Conservation (phyloP, 2,888 invertebrate species). For the Scelioninae gen. 1 region DNA sequence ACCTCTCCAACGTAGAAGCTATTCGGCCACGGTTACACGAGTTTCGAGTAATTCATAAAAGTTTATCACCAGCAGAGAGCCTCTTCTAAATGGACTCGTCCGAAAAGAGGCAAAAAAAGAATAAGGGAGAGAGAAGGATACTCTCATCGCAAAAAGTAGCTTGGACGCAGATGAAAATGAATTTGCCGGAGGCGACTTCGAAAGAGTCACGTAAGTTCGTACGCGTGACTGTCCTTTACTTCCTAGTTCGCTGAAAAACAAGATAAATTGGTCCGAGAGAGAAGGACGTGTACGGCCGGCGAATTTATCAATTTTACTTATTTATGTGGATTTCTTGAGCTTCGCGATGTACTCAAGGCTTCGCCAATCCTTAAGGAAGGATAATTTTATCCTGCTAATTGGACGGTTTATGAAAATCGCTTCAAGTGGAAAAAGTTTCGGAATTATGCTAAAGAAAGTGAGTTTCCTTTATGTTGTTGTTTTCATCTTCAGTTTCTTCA, state of each 20-base stretch:
- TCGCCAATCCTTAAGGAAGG: neutral
- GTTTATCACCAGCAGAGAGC: slow-evolving; percentile 75
- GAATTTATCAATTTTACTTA: slow-evolving; percentile 65
- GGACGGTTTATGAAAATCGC: slow-evolving; percentile 3
- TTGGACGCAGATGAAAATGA: slow-evolving; percentile 73
- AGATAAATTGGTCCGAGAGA: slow-evolving; percentile 52
- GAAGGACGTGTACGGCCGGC: slow-evolving; percentile 25
- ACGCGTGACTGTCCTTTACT: slow-evolving; percentile 65
- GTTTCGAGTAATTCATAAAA: slow-evolving; percentile 77
- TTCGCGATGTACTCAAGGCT: neutral
- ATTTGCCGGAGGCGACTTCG: slow-evolving; percentile 72
- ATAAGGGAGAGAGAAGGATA: slow-evolving; percentile 1
- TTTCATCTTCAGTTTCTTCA: no score
- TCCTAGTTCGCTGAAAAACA: slow-evolving; percentile 51
- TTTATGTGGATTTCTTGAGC: slow-evolving; percentile 45
- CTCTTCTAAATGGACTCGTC: slow-evolving; percentile 69
- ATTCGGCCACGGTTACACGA: slow-evolving; percentile 69
- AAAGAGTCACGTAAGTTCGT: slow-evolving; percentile 69
- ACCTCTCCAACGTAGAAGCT: slow-evolving; percentile 51
- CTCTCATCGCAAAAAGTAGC: slow-evolving; percentile 29
- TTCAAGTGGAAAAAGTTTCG: neutral
- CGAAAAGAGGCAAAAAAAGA: slow-evolving; percentile 28
- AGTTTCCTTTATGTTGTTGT: no score
- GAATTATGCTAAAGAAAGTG: no score
- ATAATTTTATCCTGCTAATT: slow-evolving; percentile 12